These are phyloP conservation scores for Pyrocephalus nanus DNA, from an alignment of 2,797 vertebrate species.

Conservation along the genomic window DNA sequence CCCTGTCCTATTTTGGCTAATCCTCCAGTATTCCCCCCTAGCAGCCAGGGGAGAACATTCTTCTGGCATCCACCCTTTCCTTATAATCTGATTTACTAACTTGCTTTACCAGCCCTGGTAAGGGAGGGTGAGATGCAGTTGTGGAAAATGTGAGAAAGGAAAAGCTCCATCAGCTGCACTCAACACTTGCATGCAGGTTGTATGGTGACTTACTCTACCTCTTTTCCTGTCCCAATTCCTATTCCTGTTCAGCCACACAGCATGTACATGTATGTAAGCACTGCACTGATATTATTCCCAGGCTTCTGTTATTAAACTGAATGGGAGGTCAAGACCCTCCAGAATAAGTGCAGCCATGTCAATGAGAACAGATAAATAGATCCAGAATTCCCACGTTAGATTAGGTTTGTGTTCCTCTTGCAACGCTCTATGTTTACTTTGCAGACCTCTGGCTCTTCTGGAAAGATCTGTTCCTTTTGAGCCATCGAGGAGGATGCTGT, in stretches of 20 bases:
- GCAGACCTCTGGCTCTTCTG: background rate
- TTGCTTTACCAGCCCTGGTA: background rate
- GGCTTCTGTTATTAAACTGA: background rate
- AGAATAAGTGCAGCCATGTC: background rate
- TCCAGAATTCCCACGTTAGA: background rate
- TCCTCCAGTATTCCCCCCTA: background rate
- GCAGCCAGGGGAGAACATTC: background rate
- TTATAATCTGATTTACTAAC: background rate
- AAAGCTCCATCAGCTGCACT: background rate
- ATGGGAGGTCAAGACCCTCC: background rate
- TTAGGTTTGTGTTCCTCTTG: background rate
- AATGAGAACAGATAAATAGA: constrained; percentile 12
- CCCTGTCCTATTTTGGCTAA: background rate
- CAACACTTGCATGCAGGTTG: background rate
- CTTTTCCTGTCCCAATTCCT: background rate
- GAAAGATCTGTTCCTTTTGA: background rate
- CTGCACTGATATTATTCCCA: background rate
- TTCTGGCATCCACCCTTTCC: background rate
- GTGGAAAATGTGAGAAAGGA: background rate
- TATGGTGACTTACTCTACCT: background rate
- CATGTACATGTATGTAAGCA: background rate
- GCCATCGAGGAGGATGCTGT: background rate
- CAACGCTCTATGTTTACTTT: background rate
- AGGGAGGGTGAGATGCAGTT: background rate
- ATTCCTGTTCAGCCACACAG: background rate